Conservation (phyloP, 2,797 vertebrate species). For the Melanotaenia pygmaea region DNA sequence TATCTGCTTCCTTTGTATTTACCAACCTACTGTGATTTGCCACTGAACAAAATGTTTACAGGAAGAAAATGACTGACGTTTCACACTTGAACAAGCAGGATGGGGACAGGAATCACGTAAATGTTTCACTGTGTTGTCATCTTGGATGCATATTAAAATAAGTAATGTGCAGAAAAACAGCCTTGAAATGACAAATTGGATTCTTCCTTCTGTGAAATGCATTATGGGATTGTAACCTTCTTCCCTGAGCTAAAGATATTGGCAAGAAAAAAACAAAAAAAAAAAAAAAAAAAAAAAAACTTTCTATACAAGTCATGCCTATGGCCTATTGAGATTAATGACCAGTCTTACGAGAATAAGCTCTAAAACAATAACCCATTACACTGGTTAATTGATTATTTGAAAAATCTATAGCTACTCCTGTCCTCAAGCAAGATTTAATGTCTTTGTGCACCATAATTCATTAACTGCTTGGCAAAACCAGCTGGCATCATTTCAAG, state of each 20-base stretch:
- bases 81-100: constrained; percentile 19
- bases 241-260: constrained; percentile 25
- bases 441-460: constrained; percentile 64
- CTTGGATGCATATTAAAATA: constrained; percentile 40
- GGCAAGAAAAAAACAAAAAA: too few species aligned
- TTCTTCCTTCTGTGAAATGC: constrained; percentile 44
- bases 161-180: constrained; percentile 30
- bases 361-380: constrained; percentile 80
- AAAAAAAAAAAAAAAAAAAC: constrained; percentile 38
- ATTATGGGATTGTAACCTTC: constrained; percentile 34
- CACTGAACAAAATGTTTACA: constrained; percentile 49
- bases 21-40: constrained; percentile 34
- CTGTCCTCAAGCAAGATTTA: constrained; percentile 65
- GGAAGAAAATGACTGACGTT: constrained; percentile 9
- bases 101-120: constrained; percentile 15
- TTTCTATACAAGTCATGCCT: constrained; percentile 52
- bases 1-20: constrained; percentile 37
- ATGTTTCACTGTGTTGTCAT: constrained; percentile 28
- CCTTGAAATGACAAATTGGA: constrained; percentile 32
- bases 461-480: constrained; percentile 68
- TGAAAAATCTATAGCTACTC: constrained; percentile 72
- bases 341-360: constrained; percentile 65
- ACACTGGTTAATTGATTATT: constrained; percentile 79
- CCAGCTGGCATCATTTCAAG: constrained; percentile 49
- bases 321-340: constrained; percentile 79